Conservation (phyloP, 2,113 vertebrate species). For the Pedetes capensis region DNA sequence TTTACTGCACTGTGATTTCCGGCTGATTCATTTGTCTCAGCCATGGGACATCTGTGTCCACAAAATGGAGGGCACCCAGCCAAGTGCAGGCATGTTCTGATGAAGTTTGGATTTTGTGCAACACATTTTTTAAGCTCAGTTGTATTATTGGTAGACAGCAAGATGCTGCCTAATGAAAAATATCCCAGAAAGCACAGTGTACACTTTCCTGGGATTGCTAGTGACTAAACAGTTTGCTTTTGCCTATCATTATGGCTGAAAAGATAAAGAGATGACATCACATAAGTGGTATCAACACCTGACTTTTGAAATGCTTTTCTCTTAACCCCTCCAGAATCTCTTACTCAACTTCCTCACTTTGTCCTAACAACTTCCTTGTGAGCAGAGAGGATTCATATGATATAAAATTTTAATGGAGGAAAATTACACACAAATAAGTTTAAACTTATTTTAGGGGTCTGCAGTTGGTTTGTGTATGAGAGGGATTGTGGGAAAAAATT, state of each 20-base stretch:
- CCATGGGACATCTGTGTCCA: conserved; percentile 35
- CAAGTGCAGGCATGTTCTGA: conserved; percentile 33
- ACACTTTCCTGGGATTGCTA: not conserved
- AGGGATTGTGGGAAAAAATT: not conserved
- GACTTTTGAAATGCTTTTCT: not conserved
- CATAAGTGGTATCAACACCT: not conserved
- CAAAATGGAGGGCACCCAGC: not conserved
- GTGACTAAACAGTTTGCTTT: not conserved
- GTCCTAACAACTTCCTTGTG: not conserved
- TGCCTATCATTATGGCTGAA: not conserved
- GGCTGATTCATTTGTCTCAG: conserved; percentile 10
- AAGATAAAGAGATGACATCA: not conserved
- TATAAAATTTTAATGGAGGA: not conserved
- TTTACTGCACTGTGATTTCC: not conserved
- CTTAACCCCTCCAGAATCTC: not conserved
- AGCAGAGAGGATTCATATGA: not conserved
- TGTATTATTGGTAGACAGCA: not conserved
- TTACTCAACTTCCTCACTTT: not conserved
- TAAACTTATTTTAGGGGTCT: not conserved
- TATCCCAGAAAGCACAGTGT: not conserved
- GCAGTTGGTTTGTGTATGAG: not conserved
- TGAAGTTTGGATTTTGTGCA: not conserved
- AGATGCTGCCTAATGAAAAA: conserved; percentile 45
- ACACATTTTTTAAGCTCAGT: not conserved
- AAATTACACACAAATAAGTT: not conserved